Conservation (phyloP, 1,140 invertebrate species). For the Thereuonema tuberculata region DNA sequence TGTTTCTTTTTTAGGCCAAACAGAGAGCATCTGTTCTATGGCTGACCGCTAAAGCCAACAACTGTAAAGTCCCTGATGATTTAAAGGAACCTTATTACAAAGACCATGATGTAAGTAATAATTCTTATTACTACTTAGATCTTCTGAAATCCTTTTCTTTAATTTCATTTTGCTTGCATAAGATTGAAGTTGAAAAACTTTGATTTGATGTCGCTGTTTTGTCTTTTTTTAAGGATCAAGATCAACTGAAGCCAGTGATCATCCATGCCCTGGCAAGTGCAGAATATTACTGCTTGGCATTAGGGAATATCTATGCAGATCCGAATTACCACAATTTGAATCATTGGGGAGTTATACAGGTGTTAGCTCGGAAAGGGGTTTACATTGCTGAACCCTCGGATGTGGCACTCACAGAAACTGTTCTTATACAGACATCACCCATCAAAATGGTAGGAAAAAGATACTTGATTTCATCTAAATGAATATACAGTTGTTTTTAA, state of each 20-base stretch:
- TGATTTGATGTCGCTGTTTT: neutral
- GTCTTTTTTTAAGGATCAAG: constrained; percentile 52
- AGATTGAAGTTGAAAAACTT: neutral
- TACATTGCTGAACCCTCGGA: constrained; percentile 70
- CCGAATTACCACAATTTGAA: constrained; percentile 89
- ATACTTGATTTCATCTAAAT: neutral
- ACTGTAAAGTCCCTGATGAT: constrained; percentile 86
- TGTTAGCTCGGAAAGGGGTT: constrained; percentile 78
- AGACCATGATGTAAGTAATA: constrained; percentile 66
- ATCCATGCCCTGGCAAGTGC: constrained; percentile 83
- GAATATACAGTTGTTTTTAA: neutral
- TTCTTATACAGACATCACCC: constrained; percentile 88
- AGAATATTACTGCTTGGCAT: constrained; percentile 86
- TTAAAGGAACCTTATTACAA: constrained; percentile 86
- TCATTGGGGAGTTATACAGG: constrained; percentile 86
- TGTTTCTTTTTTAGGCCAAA: constrained; percentile 68
- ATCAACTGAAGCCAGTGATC: constrained; percentile 85
- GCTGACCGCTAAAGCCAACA: constrained; percentile 92
- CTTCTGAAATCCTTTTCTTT: neutral
- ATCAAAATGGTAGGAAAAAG: constrained; percentile 66
- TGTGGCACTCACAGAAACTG: constrained; percentile 82
- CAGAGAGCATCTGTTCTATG: constrained; percentile 93
- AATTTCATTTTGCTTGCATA: neutral
- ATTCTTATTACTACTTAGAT: too few species aligned
- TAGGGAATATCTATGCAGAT: constrained; percentile 93